Percentiles rank a stretch among this genome's conserved stretches.
These are phyloP conservation scores for Solea solea DNA, from an alignment of 2,113 vertebrate species.

Conservation along the genomic window DNA sequence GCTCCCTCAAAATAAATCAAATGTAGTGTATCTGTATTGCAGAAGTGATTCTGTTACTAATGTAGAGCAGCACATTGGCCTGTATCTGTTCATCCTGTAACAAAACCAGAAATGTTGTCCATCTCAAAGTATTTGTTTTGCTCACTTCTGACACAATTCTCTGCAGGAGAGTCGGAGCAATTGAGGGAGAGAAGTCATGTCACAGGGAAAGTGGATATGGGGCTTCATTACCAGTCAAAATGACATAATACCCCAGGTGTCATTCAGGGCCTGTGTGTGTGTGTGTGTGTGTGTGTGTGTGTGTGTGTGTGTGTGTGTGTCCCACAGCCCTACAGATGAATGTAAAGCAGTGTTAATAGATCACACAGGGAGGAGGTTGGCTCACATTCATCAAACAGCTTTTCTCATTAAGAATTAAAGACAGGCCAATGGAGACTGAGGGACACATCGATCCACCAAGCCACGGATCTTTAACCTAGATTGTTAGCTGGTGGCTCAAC, in stretches of 20 bases:
- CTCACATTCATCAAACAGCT: constrained; percentile 67
- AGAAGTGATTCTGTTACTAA: no score
- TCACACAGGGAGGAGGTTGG: constrained; percentile 49
- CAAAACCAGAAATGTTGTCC: no score
- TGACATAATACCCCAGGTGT: constrained; percentile 33
- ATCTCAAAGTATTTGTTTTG: no score
- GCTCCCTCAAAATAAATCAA: no score
- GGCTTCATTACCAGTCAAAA: constrained; percentile 1
- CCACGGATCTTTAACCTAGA: constrained; percentile 67
- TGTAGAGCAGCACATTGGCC: no score
- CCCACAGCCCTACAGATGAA: constrained; percentile 39
- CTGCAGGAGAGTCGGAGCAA: no score
- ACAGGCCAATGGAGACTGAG: constrained; percentile 43
- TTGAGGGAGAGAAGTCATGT: no score
- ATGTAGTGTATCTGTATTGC: no score
- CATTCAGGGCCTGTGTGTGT: not conserved
- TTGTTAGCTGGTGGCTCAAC: constrained; percentile 53
- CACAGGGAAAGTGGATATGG: no score
- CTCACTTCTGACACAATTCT: no score
- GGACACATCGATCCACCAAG: constrained; percentile 54
- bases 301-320: not conserved
- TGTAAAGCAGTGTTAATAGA: constrained; percentile 68
- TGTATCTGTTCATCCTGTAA: no score
- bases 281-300: no score
- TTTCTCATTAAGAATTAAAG: constrained; percentile 75